A percentile compares a stretch with the other conserved stretches of the same genome.
These are phyloP conservation scores for Malacosoma neustria DNA, from an alignment of 2,888 invertebrate species.

Conservation along the genomic window DNA sequence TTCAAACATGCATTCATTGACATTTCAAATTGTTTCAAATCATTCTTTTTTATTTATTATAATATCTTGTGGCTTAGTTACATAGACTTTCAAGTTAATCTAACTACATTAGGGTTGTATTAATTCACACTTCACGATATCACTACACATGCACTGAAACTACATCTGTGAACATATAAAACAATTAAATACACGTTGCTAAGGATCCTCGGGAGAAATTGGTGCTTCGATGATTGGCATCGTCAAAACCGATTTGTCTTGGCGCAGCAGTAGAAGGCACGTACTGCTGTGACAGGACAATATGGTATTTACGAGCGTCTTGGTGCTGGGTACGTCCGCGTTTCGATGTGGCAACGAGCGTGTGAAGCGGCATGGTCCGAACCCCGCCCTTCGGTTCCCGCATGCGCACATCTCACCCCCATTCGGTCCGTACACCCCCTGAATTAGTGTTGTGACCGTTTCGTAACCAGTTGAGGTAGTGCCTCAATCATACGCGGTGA, in stretches of 20 bases:
- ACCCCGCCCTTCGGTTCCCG: slow-evolving; percentile 61
- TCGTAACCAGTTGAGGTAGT: too few relatives aligned
- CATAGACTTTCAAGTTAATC: too few relatives aligned
- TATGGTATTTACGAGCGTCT: slow-evolving; percentile 73
- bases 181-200: slow-evolving; percentile 7
- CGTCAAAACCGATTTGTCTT: slow-evolving; percentile 81
- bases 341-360: slow-evolving; percentile 63
- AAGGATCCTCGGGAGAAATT: slow-evolving; percentile 7
- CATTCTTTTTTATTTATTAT: too few relatives aligned
- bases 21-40: too few relatives aligned
- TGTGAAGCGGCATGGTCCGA: slow-evolving; percentile 64
- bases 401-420: slow-evolving; percentile 45
- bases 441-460: too few relatives aligned
- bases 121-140: too few relatives aligned
- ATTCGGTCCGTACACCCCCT: slow-evolving; percentile 40
- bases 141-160: too few relatives aligned
- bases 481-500: too few relatives aligned
- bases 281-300: slow-evolving; percentile 99
- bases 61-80: too few relatives aligned
- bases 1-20: too few relatives aligned
- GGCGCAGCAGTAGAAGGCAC: slow-evolving; percentile 90
- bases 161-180: slow-evolving; percentile 30
- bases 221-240: too few relatives aligned
- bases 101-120: too few relatives aligned
- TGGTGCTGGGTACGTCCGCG: slow-evolving; percentile 14